Evolutionary conservation across 2,888 invertebrate species (phyloP).

Genomic region (Sipha maydis): DNA sequence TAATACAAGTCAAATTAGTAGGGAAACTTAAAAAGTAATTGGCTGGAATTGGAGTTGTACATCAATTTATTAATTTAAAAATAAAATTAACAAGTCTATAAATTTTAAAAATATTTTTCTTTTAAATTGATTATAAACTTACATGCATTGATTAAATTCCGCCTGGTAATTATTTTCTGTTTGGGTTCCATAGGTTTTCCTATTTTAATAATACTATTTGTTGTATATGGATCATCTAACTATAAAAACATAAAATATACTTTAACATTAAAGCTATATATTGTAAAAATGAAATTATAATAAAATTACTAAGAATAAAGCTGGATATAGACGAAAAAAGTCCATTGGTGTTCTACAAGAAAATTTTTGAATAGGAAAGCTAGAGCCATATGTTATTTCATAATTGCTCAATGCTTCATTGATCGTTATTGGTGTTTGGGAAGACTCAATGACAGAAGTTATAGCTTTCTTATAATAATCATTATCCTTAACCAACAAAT

Average conservation of each 20-base stretch:
- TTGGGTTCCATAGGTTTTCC: neutral
- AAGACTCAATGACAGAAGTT: neutral
- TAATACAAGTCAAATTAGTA: neutral
- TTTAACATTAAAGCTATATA: neutral
- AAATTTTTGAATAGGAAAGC: slow-evolving; percentile 25
- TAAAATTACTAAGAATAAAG: slow-evolving; percentile 23
- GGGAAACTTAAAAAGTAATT: too few species aligned
- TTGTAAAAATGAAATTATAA: neutral
- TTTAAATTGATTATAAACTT: neutral
- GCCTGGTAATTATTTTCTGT: neutral
- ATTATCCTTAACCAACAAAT: neutral
- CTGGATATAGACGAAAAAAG: slow-evolving; percentile 30
- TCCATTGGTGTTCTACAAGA: slow-evolving; percentile 38
- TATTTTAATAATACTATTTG: slow-evolving; percentile 24
- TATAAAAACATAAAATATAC: slow-evolving; percentile 10
- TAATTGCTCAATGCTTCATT: neutral
- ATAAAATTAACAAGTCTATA: too few species aligned
- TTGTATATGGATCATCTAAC: slow-evolving; percentile 24
- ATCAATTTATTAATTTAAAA: too few species aligned
- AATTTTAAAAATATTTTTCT: too few species aligned
- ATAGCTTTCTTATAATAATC: slow-evolving; percentile 9
- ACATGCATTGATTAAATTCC: neutral
- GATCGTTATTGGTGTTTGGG: slow-evolving; percentile 16
- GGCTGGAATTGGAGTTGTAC: too few species aligned
- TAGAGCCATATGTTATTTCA: neutral